Evolutionary conservation across 2,888 invertebrate genomes (phyloP), one percentile per base, ranked within the genome.

Genomic region (Chrysina gloriosa): DNA sequence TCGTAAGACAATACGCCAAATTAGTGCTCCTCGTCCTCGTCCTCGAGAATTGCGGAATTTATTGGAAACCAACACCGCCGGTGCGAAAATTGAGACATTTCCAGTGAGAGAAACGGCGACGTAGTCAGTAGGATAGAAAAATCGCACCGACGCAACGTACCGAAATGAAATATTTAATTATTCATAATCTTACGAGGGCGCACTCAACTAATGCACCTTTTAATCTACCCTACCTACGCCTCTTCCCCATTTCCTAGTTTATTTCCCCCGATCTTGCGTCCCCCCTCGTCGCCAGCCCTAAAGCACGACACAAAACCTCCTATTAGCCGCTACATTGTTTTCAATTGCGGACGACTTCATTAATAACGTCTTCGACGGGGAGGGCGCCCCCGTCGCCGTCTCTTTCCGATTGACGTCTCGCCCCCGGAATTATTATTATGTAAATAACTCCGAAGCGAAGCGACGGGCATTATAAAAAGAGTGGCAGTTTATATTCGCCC

Each of bases 401-500:
- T 23, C 58, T 11, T 23, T 39, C 9, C 14, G 1, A 14, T 27
- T 42, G 16, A 34, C 48, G 11, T n/a, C 14, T 36, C 36, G 14
- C n/a, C 16, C 21, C n/a, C 23, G 47, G 63, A 34, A 27, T 11
- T 52, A 77, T 79, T 78, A 78, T 79, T 80, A 80, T 80, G 79
- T 79, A 80, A 80, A 80, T 79, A 80, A 79, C 77, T 77, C 78
- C 39, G 39, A 74, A 74, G 76, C 77, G 21, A 21, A 23, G 21
- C 34, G 11, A 14, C 25, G 39, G 58, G 25, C 39, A 39, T 58
- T 80, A 80, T 79, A 79, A 80, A 79, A 80, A 79, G n/a, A n/a
- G 79, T 79, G 80, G 80, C 80, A 80, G 80, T 80, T 79, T 80
- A 80, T 80, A 80, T 80, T 79, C 76, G 77, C 77, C 78, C 78